Conservation (phyloP, 1,140 invertebrate genomes). For the Melitaea cinxia region DNA sequence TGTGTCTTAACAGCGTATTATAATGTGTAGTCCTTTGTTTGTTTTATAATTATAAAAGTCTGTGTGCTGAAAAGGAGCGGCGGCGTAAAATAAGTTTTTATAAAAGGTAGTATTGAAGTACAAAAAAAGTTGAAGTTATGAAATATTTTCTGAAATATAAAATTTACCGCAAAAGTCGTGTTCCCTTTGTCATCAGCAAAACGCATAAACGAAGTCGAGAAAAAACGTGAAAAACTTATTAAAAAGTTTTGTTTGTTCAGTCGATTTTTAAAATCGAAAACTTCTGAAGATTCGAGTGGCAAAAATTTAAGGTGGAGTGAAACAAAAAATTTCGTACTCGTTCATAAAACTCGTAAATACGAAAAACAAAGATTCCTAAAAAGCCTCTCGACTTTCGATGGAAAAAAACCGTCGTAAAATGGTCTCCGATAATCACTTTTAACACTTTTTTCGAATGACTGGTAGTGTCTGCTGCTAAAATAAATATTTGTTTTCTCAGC, state of each 20-base stretch:
- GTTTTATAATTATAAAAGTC: not conserved
- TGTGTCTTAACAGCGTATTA: not conserved
- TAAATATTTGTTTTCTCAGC: slow-evolving; percentile 55
- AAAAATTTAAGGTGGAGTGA: not conserved
- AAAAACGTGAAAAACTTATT: not conserved
- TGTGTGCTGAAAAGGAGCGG: not conserved
- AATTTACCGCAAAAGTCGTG: slow-evolving; percentile 1
- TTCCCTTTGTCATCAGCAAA: not conserved
- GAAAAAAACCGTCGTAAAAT: slow-evolving; percentile 7
- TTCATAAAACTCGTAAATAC: slow-evolving; percentile 1
- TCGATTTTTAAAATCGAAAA: slow-evolving; percentile 1
- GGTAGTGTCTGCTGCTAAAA: slow-evolving; percentile 28
- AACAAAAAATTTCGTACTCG: not conserved
- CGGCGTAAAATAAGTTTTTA: not conserved
- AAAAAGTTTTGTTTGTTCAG: slow-evolving; percentile 5
- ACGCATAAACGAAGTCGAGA: not conserved
- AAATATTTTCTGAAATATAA: slow-evolving; percentile 2
- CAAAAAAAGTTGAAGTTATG: not conserved
- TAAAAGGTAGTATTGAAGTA: not conserved
- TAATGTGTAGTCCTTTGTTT: not conserved
- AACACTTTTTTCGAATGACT: slow-evolving; percentile 30
- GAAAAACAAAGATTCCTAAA: not conserved
- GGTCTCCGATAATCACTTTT: slow-evolving; percentile 9
- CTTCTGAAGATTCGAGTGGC: not conserved
- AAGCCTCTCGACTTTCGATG: slow-evolving; percentile 1